These are phyloP conservation scores for Artemia sp. DNA, from an alignment of 2,888 invertebrate species.

Conservation along the genomic window DNA sequence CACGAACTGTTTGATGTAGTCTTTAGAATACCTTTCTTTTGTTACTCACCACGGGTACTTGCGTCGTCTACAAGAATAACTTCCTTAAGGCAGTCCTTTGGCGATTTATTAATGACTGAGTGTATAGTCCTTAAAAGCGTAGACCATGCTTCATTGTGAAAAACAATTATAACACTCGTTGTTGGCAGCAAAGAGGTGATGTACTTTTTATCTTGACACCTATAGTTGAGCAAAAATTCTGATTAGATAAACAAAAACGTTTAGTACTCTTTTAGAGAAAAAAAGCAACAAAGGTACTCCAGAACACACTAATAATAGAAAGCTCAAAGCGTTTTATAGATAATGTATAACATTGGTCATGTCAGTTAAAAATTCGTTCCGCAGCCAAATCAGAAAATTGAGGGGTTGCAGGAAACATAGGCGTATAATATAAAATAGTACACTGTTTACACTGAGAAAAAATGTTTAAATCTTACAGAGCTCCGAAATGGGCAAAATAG, in stretches of 20 bases:
- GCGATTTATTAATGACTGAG: slow-evolving; percentile 79
- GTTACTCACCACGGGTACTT: slow-evolving; percentile 53
- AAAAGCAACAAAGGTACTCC: background rate
- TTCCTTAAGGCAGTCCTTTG: slow-evolving; percentile 53
- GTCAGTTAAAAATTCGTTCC: no score
- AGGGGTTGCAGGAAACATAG: no score
- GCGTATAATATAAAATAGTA: no score
- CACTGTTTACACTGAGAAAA: no score
- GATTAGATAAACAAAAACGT: background rate
- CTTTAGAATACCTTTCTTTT: background rate
- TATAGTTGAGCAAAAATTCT: slow-evolving; percentile 30
- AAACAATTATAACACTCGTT: slow-evolving; percentile 84
- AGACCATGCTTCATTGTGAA: slow-evolving; percentile 98
- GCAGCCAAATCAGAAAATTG: no score
- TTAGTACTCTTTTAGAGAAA: slow-evolving; percentile 1
- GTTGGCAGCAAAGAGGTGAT: slow-evolving; percentile 46
- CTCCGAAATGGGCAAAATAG: no score
- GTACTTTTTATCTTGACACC: slow-evolving; percentile 44
- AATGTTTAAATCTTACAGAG: no score
- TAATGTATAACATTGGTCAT: no score
- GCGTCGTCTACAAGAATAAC: slow-evolving; percentile 77
- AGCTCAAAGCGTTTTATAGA: no score
- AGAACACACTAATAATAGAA: slow-evolving; percentile 24
- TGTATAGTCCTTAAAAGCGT: slow-evolving; percentile 83
- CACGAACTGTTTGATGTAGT: no score